Conservation (phyloP, 2,888 invertebrate species). For the Escarpia spicata region DNA sequence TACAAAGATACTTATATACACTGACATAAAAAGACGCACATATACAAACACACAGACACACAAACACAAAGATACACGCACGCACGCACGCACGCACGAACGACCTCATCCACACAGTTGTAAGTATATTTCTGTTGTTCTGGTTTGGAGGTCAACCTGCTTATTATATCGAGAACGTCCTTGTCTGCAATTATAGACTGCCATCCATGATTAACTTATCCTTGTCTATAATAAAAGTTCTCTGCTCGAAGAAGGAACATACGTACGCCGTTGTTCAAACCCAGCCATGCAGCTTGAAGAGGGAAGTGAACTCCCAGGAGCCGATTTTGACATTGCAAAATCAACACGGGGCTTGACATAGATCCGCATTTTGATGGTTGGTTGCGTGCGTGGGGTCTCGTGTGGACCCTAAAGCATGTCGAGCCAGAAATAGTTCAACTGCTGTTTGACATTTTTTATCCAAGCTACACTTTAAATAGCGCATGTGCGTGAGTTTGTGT, state of each 20-base stretch:
- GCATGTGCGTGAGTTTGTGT: no score
- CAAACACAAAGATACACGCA: background rate
- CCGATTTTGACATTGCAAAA: background rate
- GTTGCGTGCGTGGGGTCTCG: background rate
- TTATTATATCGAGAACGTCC: no score
- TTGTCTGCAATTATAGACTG: background rate
- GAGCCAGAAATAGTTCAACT: background rate
- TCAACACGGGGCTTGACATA: background rate
- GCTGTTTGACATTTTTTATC: background rate
- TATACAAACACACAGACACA: background rate
- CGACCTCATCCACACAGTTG: background rate
- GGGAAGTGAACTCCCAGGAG: background rate
- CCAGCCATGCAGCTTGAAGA: background rate
- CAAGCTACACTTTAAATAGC: background rate
- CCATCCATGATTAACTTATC: background rate
- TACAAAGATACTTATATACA: background rate
- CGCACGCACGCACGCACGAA: background rate
- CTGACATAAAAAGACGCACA: background rate
- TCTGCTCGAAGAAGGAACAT: background rate
- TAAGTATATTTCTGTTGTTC: background rate
- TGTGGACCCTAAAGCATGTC: background rate
- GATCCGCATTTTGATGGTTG: background rate
- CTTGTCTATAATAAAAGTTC: background rate
- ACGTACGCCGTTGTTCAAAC: background rate
- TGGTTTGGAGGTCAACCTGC: background rate